Conservation (phyloP, 2,888 invertebrate species). For the Podabrus alpinus region DNA sequence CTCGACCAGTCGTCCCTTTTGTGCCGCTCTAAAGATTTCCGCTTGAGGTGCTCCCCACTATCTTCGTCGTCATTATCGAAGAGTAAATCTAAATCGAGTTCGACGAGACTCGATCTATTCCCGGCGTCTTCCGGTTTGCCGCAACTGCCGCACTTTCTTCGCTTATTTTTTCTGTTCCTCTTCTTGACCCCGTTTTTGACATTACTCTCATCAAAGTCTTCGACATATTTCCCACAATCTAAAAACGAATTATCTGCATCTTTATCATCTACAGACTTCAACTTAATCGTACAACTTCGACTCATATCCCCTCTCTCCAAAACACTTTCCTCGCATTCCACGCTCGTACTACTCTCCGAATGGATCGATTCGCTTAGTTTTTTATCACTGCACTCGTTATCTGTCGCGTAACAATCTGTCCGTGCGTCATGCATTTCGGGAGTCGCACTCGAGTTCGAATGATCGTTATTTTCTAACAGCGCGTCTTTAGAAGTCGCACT, state of each 20-base stretch:
- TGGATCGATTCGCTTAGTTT: slow-evolving; percentile 49
- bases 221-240: slow-evolving; percentile 39
- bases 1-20: slow-evolving; percentile 60
- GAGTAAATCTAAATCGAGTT: slow-evolving; percentile 66
- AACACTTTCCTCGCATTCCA: slow-evolving; percentile 46
- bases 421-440: slow-evolving; percentile 59
- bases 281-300: slow-evolving; percentile 32
- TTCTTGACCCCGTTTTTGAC: slow-evolving; percentile 40
- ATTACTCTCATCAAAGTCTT: slow-evolving; percentile 24
- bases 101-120: slow-evolving; percentile 57
- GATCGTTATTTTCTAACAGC: slow-evolving; percentile 64
- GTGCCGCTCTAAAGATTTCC: slow-evolving; percentile 50
- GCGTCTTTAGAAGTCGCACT: slow-evolving; percentile 75
- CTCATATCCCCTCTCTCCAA: slow-evolving; percentile 32
- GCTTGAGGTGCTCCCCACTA: slow-evolving; percentile 20
- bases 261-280: slow-evolving; percentile 27
- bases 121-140: slow-evolving; percentile 38
- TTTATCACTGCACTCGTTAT: slow-evolving; percentile 51
- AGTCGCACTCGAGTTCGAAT: slow-evolving; percentile 65
- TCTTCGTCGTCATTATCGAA: slow-evolving; percentile 58
- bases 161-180: slow-evolving; percentile 40
- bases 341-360: slow-evolving; percentile 51
- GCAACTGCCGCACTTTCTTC: slow-evolving; percentile 39
- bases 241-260: slow-evolving; percentile 29
- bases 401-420: slow-evolving; percentile 49